Evolutionary conservation across 1,140 invertebrate species (phyloP).

Genomic region (Rhopalosiphum padi): DNA sequence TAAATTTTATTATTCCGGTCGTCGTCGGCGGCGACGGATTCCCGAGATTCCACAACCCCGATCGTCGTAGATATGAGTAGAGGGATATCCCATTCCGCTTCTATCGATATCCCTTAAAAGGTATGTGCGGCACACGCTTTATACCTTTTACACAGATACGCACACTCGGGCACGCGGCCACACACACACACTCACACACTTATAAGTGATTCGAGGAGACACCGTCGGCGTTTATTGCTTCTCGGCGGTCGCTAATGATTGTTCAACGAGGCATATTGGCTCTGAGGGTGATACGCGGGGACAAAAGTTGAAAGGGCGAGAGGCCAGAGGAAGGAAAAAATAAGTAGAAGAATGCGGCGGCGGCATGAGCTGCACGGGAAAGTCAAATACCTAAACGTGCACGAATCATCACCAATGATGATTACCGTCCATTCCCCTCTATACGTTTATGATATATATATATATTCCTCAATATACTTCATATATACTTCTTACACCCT

Average conservation of each 20-base stretch:
- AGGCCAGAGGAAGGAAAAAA: constrained; percentile 1
- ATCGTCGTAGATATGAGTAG: background rate
- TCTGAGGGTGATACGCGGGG: background rate
- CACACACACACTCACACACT: background rate
- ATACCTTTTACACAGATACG: constrained; percentile 27
- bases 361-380: background rate
- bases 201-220: constrained; percentile 12
- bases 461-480: constrained; percentile 18
- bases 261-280: constrained; percentile 33
- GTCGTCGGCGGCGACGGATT: constrained; percentile 1
- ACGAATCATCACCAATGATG: constrained; percentile 34
- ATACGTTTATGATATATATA: background rate
- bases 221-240: constrained; percentile 33
- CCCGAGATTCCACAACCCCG: constrained; percentile 27
- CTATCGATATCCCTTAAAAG: constrained; percentile 13
- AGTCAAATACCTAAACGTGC: constrained; percentile 47
- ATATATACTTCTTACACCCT: background rate
- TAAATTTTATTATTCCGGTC: constrained; percentile 53
- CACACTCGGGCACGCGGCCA: background rate
- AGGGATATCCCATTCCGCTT: background rate
- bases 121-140: background rate
- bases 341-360: constrained; percentile 41
- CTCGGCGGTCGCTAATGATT: constrained; percentile 46
- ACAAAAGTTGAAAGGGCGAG: background rate
- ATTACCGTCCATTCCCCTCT: constrained; percentile 31